A percentile compares a stretch with the other conserved stretches of the same genome.
These are phyloP conservation scores for Trichonephila inaurata DNA, from an alignment of 1,140 invertebrate genomes.

Conservation along the genomic window DNA sequence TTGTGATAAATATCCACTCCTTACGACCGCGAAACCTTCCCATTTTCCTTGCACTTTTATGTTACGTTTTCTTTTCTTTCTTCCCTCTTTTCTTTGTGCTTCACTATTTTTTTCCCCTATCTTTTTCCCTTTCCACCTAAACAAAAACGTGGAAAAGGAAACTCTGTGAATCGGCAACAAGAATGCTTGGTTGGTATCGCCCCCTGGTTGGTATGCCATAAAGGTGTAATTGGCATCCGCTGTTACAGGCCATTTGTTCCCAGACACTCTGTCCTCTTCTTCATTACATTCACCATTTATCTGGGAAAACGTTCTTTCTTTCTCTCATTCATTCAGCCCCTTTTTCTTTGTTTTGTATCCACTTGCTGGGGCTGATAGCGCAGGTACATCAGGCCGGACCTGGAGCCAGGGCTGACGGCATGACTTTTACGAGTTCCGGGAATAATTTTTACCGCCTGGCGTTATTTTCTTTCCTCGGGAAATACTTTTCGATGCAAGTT, in stretches of 20 bases:
- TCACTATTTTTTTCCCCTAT: neutral
- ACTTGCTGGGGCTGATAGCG: neutral
- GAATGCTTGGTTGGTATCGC: slow-evolving; percentile 47
- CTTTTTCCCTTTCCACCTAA: slow-evolving; percentile 14
- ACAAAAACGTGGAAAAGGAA: slow-evolving; percentile 56
- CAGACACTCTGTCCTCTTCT: slow-evolving; percentile 69
- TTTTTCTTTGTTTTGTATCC: slow-evolving; percentile 29
- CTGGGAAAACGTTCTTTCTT: slow-evolving; percentile 54
- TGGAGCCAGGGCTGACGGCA: neutral
- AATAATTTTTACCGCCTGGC: slow-evolving; percentile 48
- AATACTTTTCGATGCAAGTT: slow-evolving; percentile 17
- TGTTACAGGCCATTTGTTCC: slow-evolving; percentile 75
- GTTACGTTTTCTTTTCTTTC: slow-evolving; percentile 17
- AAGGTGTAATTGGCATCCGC: slow-evolving; percentile 76
- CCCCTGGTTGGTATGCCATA: slow-evolving; percentile 71
- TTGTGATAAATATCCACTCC: slow-evolving; percentile 74
- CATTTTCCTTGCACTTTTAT: slow-evolving; percentile 69
- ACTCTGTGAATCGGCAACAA: slow-evolving; percentile 37
- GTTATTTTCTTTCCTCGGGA: neutral
- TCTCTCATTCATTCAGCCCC: neutral
- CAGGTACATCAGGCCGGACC: slow-evolving; percentile 37
- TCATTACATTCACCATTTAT: slow-evolving; percentile 75
- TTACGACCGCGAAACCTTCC: slow-evolving; percentile 69
- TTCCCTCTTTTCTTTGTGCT: neutral
- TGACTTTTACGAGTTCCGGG: slow-evolving; percentile 60